Conservation (phyloP, 1,140 invertebrate species). For the Cyphomyrmex costatus region DNA sequence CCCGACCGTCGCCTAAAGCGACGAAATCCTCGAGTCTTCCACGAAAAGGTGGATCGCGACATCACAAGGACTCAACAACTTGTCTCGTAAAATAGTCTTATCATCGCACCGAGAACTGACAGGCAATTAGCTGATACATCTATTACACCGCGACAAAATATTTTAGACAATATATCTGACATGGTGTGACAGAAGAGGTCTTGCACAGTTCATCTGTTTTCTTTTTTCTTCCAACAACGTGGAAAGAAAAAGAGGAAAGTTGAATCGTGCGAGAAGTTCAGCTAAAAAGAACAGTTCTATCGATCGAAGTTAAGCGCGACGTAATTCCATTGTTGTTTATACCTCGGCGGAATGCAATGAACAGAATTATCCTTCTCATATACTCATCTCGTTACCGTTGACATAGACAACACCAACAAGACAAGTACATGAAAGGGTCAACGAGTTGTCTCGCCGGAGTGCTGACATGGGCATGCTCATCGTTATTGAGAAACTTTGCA, state of each 20-base stretch:
- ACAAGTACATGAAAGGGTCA: conserved; percentile 24
- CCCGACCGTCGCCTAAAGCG: conserved; percentile 20
- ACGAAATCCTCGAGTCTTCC: conserved; percentile 47
- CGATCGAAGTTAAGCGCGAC: neutral
- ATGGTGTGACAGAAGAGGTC: neutral
- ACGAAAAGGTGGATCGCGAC: conserved; percentile 69
- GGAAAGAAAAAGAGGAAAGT: no score
- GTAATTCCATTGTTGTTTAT: neutral
- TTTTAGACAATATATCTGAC: neutral
- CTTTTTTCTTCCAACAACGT: no score
- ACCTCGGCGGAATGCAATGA: neutral
- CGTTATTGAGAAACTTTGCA: conserved; percentile 10
- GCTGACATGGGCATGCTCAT: conserved; percentile 3
- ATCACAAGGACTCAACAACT: conserved; percentile 16
- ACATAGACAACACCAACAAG: neutral
- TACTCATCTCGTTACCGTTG: neutral
- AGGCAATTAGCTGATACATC: conserved; percentile 18
- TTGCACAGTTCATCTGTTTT: no score
- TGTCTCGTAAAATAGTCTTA: conserved; percentile 41
- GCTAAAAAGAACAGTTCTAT: neutral
- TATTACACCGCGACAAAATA: neutral
- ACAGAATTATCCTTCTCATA: conserved; percentile 6
- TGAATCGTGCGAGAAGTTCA: no score
- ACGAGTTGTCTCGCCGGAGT: conserved; percentile 30
- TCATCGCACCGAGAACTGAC: conserved; percentile 23